phyloP scores from a whole-genome alignment of 2,797 vertebrate species.

The Lepus oiostolus region DNA sequence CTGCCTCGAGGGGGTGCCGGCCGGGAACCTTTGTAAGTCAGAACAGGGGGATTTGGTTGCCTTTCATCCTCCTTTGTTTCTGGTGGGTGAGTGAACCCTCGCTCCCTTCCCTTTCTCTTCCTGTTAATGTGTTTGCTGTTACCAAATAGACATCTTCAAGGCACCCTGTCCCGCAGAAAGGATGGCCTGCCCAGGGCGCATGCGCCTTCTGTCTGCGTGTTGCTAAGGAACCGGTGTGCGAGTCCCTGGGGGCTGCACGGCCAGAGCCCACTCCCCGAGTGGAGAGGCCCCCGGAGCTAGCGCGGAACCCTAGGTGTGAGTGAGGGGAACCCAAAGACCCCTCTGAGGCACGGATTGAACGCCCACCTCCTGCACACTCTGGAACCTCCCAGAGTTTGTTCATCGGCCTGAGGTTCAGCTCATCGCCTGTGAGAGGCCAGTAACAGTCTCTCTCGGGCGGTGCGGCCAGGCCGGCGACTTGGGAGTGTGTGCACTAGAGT shows the following conservation, averaged over 20 bases:
- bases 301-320: background rate
- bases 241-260: too few species aligned
- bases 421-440: background rate
- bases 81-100: background rate
- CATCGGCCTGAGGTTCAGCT: background rate
- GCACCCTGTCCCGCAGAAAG: background rate
- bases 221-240: too few species aligned
- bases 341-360: background rate
- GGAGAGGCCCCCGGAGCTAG: background rate
- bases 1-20: background rate
- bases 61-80: background rate
- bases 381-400: background rate
- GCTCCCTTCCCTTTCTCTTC: background rate
- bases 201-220: too few species aligned
- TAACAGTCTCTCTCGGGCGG: background rate
- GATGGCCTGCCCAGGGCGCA: accelerated
- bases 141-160: background rate
- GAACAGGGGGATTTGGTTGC: background rate
- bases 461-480: background rate
- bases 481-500: background rate
- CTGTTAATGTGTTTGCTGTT: background rate
- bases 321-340: background rate
- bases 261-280: background rate
- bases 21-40: background rate
- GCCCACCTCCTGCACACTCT: background rate